A percentile compares a stretch with the other conserved stretches of the same genome.
Conservation (phyloP, 1,140 invertebrate genomes). For the Dufourea novaeangliae region DNA sequence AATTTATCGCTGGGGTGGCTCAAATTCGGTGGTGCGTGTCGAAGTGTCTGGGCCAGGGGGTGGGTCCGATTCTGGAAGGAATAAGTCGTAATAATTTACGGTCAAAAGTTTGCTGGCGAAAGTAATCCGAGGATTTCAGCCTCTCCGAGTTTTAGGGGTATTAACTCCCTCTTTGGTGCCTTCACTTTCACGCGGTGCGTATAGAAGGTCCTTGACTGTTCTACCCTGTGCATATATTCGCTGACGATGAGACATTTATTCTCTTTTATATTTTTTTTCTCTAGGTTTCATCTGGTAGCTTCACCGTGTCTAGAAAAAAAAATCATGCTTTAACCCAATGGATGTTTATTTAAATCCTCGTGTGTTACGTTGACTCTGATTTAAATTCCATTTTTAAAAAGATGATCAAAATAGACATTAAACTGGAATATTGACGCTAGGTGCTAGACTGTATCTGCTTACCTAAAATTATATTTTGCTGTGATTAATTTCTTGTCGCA, state of each 20-base stretch:
- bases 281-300: too few species aligned
- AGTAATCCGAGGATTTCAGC: constrained; percentile 36
- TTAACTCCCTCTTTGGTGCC: constrained; percentile 9
- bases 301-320: background rate
- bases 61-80: constrained; percentile 7
- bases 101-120: constrained; percentile 13
- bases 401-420: too few species aligned
- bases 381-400: too few species aligned
- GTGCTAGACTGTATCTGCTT: too few species aligned
- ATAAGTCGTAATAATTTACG: constrained; percentile 54
- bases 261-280: too few species aligned
- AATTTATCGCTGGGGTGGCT: constrained; percentile 64
- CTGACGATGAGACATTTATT: background rate
- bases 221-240: background rate
- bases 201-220: background rate
- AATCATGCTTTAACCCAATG: background rate
- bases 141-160: constrained; percentile 22
- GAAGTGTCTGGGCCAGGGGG: constrained; percentile 32
- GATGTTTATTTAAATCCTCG: too few species aligned
- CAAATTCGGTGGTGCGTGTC: constrained; percentile 55
- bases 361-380: too few species aligned
- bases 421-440: too few species aligned
- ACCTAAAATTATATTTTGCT: too few species aligned
- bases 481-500: too few species aligned
- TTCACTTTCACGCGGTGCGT: background rate